Conservation (phyloP, 2,113 vertebrate genomes). For the Pampusana beccarii region DNA sequence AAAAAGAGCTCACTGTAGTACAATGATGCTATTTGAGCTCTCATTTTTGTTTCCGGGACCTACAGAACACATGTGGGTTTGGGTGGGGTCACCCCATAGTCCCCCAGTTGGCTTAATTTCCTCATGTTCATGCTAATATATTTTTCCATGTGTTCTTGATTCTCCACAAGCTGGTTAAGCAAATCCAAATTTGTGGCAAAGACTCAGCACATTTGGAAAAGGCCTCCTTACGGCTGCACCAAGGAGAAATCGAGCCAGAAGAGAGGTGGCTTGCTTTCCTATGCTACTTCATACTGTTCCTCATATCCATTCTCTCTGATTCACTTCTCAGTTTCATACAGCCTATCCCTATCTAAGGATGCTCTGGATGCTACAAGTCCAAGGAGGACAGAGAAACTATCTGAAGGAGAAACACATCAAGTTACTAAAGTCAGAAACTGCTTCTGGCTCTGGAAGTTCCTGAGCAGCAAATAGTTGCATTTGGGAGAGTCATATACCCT, state of each 20-base stretch:
- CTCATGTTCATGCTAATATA: background rate
- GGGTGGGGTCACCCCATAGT: background rate
- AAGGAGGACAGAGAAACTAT: background rate
- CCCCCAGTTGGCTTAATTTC: background rate
- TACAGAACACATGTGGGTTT: background rate
- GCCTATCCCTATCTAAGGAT: background rate
- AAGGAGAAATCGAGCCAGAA: background rate
- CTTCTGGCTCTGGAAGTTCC: background rate
- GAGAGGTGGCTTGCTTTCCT: background rate
- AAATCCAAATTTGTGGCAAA: background rate
- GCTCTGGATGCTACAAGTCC: background rate
- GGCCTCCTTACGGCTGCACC: background rate
- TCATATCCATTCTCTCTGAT: background rate
- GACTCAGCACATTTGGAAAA: background rate
- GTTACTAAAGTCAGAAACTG: background rate
- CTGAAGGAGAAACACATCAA: background rate
- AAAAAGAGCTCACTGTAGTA: constrained; percentile 53
- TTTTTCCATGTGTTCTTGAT: background rate
- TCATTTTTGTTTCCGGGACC: constrained; percentile 49
- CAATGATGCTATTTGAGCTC: constrained; percentile 62
- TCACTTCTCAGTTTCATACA: background rate
- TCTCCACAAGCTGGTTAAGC: background rate
- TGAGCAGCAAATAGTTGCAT: background rate
- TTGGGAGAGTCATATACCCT: background rate
- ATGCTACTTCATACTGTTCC: background rate